Percentiles rank a stretch among this genome's conserved stretches.
phyloP scores from a whole-genome alignment of 1,140 invertebrate species.

The Plectrocnemia conspersa region DNA sequence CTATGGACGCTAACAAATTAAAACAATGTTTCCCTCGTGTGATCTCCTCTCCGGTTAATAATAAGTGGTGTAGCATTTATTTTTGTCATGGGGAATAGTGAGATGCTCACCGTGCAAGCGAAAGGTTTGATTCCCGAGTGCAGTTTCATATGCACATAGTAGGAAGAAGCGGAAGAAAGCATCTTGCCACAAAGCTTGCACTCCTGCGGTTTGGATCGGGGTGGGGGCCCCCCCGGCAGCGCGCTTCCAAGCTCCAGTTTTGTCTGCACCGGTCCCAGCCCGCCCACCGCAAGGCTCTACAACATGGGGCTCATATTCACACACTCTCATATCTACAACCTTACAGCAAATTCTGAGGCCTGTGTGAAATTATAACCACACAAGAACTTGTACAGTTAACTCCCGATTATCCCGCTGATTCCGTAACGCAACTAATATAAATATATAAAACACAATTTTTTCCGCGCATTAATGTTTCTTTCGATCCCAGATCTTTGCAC shows the following conservation, averaged over 20 bases:
- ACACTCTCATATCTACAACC: constrained; percentile 10
- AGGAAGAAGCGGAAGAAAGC: constrained; percentile 67
- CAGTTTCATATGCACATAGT: constrained; percentile 76
- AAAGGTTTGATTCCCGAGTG: constrained; percentile 74
- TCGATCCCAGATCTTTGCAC: too few relatives aligned
- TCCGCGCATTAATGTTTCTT: too few relatives aligned
- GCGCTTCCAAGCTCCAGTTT: constrained; percentile 48
- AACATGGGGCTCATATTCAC: constrained; percentile 10
- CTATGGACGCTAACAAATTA: neutral
- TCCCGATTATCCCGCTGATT: too few relatives aligned
- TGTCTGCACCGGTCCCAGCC: constrained; percentile 49
- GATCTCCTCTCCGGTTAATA: neutral
- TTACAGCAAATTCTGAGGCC: neutral
- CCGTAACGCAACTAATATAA: too few relatives aligned
- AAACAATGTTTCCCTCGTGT: constrained; percentile 15
- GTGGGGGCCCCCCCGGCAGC: constrained; percentile 35
- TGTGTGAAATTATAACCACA: too few relatives aligned
- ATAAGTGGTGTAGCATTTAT: neutral
- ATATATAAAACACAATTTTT: too few relatives aligned
- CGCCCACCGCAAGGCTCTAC: constrained; percentile 47
- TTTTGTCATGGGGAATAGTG: constrained; percentile 7
- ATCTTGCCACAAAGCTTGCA: constrained; percentile 74
- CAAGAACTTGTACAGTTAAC: too few relatives aligned
- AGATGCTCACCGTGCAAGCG: constrained; percentile 62
- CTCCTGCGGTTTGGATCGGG: constrained; percentile 61